Conservation (phyloP, 1,140 invertebrate genomes). For the Steinernema feltiae region DNA sequence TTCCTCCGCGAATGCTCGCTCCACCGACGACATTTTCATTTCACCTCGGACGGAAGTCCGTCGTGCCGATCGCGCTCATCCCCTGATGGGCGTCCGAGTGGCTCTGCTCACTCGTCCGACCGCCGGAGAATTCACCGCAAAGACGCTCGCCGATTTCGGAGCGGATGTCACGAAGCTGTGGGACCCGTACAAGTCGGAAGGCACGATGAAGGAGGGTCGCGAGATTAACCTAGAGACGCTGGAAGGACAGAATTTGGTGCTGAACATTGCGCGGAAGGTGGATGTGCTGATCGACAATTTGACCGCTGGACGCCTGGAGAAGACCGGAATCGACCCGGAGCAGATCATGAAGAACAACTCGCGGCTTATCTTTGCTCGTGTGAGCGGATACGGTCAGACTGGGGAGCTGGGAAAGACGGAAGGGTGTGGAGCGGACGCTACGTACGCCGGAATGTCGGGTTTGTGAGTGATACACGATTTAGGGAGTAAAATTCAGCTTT, state of each 20-base stretch:
- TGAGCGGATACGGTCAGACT: neutral
- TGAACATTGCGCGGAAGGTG: neutral
- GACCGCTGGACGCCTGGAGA: neutral
- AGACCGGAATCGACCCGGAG: neutral
- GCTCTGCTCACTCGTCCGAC: neutral
- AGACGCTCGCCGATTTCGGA: neutral
- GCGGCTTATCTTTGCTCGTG: neutral
- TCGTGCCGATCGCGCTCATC: neutral
- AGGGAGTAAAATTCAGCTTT: neutral
- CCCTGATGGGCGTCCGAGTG: neutral
- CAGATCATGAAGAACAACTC: neutral
- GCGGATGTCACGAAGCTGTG: neutral
- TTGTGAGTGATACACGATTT: neutral
- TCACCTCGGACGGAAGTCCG: neutral
- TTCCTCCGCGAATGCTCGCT: neutral
- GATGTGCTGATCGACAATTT: neutral
- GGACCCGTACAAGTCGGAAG: neutral
- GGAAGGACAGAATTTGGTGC: neutral
- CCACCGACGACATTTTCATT: neutral
- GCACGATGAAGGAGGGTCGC: neutral
- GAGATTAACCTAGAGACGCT: neutral
- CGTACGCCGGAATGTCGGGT: neutral
- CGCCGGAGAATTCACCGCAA: neutral
- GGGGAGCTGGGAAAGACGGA: neutral
- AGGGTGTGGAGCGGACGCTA: neutral